These are phyloP conservation scores for Nomia melanderi DNA, from an alignment of 1,140 invertebrate genomes.

Conservation along the genomic window DNA sequence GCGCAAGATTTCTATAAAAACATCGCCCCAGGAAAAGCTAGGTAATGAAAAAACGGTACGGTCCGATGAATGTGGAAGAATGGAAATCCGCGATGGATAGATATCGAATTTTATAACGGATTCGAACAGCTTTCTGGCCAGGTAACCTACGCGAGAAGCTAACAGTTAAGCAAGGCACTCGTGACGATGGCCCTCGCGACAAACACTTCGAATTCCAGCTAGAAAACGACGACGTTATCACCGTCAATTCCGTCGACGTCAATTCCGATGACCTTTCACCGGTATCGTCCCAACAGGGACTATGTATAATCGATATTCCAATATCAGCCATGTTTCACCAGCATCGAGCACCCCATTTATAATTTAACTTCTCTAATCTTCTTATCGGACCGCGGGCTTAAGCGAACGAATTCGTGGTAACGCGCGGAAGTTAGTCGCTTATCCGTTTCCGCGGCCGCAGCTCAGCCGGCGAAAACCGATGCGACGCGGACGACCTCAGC, in stretches of 20 bases:
- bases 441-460: too few species aligned
- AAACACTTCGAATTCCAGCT: too few species aligned
- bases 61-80: background rate
- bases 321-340: background rate
- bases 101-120: background rate
- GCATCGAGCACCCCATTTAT: background rate
- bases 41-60: background rate
- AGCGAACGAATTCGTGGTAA: background rate
- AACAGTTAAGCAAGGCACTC: too few species aligned
- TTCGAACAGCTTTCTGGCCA: background rate
- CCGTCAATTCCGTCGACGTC: too few species aligned
- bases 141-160: too few species aligned
- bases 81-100: background rate
- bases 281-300: too few species aligned
- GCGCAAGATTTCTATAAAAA: background rate
- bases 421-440: background rate
- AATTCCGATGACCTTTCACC: too few species aligned
- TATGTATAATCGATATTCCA: background rate
- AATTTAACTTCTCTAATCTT: conserved; percentile 5
- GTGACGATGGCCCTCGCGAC: too few species aligned
- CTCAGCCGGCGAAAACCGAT: too few species aligned
- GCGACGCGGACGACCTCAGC: too few species aligned
- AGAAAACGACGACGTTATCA: too few species aligned
- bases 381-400: background rate
- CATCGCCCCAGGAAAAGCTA: background rate